Evolutionary conservation across 2,888 invertebrate genomes (phyloP).

Genomic region (Eudasyphora cyanicolor): DNA sequence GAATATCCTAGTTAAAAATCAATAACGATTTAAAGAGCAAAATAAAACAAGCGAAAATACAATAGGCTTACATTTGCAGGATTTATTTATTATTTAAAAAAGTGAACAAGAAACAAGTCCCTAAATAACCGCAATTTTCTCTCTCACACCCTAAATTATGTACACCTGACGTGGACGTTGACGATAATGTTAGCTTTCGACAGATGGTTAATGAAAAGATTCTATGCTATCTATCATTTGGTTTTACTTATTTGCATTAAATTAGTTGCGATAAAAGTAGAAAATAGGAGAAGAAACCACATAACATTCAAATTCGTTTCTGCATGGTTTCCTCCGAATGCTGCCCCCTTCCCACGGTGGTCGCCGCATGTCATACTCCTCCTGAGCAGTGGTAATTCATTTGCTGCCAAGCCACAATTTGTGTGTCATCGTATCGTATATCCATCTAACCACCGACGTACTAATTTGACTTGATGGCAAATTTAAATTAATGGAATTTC

Average conservation of each 20-base stretch:
- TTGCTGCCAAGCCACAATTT: not conserved
- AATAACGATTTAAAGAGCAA: too few relatives aligned
- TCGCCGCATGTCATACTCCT: not conserved
- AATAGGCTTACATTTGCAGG: too few relatives aligned
- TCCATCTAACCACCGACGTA: not conserved
- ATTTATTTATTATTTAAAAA: too few relatives aligned
- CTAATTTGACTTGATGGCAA: conserved; percentile 22
- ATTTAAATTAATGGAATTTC: conserved; percentile 31
- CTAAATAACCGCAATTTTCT: too few relatives aligned
- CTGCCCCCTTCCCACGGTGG: not conserved
- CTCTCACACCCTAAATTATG: too few relatives aligned
- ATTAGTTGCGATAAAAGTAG: conserved; percentile 3
- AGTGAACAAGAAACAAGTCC: too few relatives aligned
- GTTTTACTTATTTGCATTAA: conserved; percentile 30
- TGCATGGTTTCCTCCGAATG: not conserved
- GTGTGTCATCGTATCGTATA: not conserved
- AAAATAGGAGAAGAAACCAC: not conserved
- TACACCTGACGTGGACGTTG: too few relatives aligned
- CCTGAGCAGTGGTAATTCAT: not conserved
- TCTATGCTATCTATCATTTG: not conserved
- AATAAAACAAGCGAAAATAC: too few relatives aligned
- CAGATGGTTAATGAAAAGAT: not conserved
- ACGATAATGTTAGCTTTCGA: not conserved
- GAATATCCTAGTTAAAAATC: too few relatives aligned
- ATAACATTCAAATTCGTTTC: not conserved